Evolutionary conservation across 2,888 invertebrate species (phyloP), one percentile per base, ranked within the genome.

Genomic region (Drosophila siamana): DNA sequence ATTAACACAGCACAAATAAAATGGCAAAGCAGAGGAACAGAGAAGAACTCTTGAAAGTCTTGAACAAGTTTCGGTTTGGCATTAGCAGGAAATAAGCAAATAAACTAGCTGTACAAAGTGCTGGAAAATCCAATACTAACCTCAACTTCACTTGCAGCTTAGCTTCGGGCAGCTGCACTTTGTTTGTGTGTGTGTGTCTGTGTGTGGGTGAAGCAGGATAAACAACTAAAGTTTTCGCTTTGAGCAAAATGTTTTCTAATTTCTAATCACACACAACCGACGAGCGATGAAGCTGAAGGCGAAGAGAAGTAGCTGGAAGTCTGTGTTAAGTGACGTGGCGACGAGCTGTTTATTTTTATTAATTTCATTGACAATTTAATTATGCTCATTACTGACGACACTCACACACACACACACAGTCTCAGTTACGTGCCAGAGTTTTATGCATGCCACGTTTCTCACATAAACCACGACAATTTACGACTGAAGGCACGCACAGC

Each of bases 361-460:
- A 60, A 60, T 60, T 47, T 52, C 71, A 69, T 74, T 69, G 78
- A 76, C 74, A 73, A 74, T 74, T 79, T 79, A 74, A 79, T 79
- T 79, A 80, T 74, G 69, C 69, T 72, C 69, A 77, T 77, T 80
- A 62, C 15, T 33, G 55, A 13, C 13, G 22, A 47, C n/a, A 33
- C 30, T 4, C n/a, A 8, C 28, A 28, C 28, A 9, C 28, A 9
- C 26, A 26, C 26, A 26, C 26, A 24, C 16, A 16, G n/a, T 3
- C 41, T 47, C 38, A 22, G 50, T 13, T 13, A 48, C 74, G 66
- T 69, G 73, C 74, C 87, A 80, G 85, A 48, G 40, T 79, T 73
- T 75, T 74, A 85, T 82, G 80, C 78, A 71, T 70, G 76, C 87
- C 86, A 86, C 86, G 86, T 86, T 82, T 71, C 11, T 15, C 28